Base-by-base conservation (phyloP, 2,113 vertebrate species). In the Platycercus adscitus region DNA sequence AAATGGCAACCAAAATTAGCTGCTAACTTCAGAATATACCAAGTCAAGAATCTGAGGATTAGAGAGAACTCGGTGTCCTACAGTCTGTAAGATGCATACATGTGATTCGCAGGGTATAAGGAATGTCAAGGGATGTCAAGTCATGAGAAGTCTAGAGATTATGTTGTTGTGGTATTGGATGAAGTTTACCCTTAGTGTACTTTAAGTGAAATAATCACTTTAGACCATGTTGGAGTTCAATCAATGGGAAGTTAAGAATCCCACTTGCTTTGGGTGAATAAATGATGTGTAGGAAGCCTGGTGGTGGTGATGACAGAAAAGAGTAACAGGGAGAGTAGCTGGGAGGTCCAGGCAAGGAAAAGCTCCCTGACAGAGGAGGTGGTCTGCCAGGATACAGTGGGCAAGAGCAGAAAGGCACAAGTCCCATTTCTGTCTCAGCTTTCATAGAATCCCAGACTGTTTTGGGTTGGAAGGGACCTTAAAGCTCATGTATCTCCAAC, bases 151-250 rank as follows among this genome's bases (percentile, higher is more conserved):
- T 8, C 49, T 56, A 37, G 29, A 43, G 37, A 29, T 29, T 17
- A 13, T n/a, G 31, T 61, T 0, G 0, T 53, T n/a, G n/a, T 58
- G 47, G 11, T 56, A 16, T 21, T 61, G 81, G 15, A 25, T 26
- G 17, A 18, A 66, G 25, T 60, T 52, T 72, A 60, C 41, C 8
- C 7, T 50, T 35, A 28, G 18, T n/a, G 21, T 14, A 14, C 17
- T 20, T 43, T 7, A 47, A 76, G 37, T 43, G 33, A 78, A 93
- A 82, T 39, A 60, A 60, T 55, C 21, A 24, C 44, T n/a, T 24
- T 23, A n/a, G 53, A 33, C 7, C 4, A n/a, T 72, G 50, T 50
- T 31, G 17, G 19, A 64, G 21, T 23, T 52, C 69, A 81, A 25
- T 5, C 64, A 46, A 52, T 2, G 19, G 10, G 43, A 83, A 81